These are phyloP conservation scores for Chloroceryle amazona DNA, from an alignment of 2,797 vertebrate genomes.

Conservation along the genomic window DNA sequence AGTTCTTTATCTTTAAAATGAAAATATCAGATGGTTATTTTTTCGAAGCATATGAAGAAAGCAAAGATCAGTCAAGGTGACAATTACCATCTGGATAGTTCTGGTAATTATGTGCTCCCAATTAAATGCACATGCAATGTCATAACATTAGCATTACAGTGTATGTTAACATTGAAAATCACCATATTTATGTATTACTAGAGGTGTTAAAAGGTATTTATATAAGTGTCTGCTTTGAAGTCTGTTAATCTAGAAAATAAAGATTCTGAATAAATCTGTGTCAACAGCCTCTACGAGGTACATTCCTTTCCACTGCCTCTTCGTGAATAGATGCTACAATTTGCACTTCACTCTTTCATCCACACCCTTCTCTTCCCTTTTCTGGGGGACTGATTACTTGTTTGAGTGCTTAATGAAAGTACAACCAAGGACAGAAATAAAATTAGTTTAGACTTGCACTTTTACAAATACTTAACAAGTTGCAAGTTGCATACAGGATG, in stretches of 20 bases:
- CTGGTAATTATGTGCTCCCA: background rate
- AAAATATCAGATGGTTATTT: background rate
- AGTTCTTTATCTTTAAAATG: background rate
- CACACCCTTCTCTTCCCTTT: background rate
- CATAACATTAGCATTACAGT: background rate
- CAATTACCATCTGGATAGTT: conserved; percentile 48
- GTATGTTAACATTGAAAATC: background rate
- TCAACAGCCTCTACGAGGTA: background rate
- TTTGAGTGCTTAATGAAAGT: background rate
- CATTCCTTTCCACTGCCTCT: background rate
- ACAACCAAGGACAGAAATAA: background rate
- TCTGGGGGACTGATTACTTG: background rate
- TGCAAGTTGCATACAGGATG: background rate
- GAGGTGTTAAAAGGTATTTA: background rate
- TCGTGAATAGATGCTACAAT: background rate
- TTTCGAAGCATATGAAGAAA: background rate
- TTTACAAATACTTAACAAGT: background rate
- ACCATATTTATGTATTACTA: background rate
- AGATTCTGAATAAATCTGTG: background rate
- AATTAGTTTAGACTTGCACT: background rate
- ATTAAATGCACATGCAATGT: background rate
- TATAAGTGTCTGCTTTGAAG: background rate
- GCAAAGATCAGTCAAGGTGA: conserved; percentile 69
- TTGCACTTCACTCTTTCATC: background rate
- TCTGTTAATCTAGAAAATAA: background rate